These are phyloP conservation scores for Andrena cerasifolii DNA, from an alignment of 1,140 invertebrate genomes.

Conservation along the genomic window DNA sequence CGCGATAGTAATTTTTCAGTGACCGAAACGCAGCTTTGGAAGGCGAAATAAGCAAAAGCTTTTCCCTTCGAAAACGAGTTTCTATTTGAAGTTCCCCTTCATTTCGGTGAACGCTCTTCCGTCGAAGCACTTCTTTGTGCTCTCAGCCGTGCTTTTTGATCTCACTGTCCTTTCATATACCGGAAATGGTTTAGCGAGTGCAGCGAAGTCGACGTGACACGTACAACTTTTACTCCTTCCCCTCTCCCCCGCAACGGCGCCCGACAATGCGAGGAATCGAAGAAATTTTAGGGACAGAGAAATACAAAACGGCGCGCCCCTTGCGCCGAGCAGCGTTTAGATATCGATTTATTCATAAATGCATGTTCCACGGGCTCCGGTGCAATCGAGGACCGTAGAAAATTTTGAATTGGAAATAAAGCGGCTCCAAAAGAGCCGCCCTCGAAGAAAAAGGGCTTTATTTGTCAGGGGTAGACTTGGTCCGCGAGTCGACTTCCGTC, in stretches of 20 bases:
- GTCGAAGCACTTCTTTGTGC: constrained; percentile 10
- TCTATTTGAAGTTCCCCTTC: constrained; percentile 13
- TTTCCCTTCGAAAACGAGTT: constrained; percentile 9
- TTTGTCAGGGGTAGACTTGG: background rate
- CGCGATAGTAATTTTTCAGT: background rate
- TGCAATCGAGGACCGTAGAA: background rate
- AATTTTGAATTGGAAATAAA: constrained; percentile 22
- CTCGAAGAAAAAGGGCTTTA: background rate
- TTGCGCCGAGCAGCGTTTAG: constrained; percentile 3
- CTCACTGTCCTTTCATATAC: constrained; percentile 30
- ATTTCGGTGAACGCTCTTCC: background rate
- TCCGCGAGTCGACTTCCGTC: background rate
- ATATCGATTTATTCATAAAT: constrained; percentile 44
- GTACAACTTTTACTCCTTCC: background rate
- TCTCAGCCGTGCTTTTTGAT: constrained; percentile 28
- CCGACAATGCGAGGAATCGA: constrained; percentile 20
- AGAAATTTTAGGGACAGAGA: constrained; percentile 22
- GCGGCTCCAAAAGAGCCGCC: too few species aligned
- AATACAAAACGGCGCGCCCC: constrained; percentile 23
- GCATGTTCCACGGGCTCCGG: background rate
- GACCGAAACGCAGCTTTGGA: background rate
- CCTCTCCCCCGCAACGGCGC: background rate
- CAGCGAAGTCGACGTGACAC: constrained; percentile 14
- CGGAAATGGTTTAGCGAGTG: constrained; percentile 8
- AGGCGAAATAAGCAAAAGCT: background rate